phyloP scores from a whole-genome alignment of 2,113 vertebrate species.

The Pagrus major region DNA sequence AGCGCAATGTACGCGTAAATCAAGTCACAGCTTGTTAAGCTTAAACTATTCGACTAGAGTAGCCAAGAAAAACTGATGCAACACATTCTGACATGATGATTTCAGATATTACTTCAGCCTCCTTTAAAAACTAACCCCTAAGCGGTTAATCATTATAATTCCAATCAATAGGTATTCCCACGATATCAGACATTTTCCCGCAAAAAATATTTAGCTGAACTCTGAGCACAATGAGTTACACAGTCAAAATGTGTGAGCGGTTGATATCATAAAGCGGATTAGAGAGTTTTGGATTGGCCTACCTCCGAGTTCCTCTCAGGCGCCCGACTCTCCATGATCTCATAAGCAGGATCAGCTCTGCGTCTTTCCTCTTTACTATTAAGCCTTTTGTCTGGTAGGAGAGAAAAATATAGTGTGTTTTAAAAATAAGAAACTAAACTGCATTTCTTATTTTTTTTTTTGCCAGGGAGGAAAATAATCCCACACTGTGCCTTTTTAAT shows the following conservation, averaged over 20 bases:
- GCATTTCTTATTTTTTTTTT: not conserved
- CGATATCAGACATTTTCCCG: not conserved
- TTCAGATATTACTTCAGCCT: not conserved
- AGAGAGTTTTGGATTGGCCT: constrained; percentile 35
- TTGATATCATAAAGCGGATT: constrained; percentile 51
- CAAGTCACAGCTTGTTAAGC: too few relatives aligned
- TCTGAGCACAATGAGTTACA: constrained; percentile 15
- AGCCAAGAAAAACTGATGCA: constrained; percentile 25
- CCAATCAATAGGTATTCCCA: not conserved
- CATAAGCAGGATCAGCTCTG: constrained; percentile 77
- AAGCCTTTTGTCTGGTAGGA: constrained; percentile 76
- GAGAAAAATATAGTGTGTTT: constrained; percentile 8
- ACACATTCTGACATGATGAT: not conserved
- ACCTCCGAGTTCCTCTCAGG: constrained; percentile 81
- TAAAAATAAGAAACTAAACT: constrained; percentile 24
- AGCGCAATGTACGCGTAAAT: too few relatives aligned
- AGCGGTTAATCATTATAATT: not conserved
- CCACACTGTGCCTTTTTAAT: not conserved
- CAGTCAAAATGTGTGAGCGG: constrained; percentile 34
- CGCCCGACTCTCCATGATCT: constrained; percentile 79
- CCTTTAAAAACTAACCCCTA: not conserved
- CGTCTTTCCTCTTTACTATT: constrained; percentile 70
- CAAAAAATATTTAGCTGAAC: constrained; percentile 2
- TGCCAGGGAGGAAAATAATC: not conserved
- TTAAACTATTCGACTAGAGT: too few relatives aligned